A percentile compares a stretch with the other conserved stretches of the same genome.
These are phyloP conservation scores for Rhaphigaster nebulosa DNA, from an alignment of 2,888 invertebrate genomes.

Conservation along the genomic window DNA sequence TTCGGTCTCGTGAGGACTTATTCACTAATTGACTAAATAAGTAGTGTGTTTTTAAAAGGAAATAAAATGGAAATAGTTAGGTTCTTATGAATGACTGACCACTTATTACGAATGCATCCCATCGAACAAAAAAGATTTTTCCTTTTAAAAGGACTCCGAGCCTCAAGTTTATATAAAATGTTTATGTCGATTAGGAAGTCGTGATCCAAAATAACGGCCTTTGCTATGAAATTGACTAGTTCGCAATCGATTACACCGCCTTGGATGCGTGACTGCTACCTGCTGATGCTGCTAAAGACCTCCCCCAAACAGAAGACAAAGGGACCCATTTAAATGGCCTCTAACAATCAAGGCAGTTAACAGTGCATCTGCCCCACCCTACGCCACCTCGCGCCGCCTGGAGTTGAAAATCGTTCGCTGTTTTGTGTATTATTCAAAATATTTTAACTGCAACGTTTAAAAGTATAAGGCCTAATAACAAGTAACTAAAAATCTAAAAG, in stretches of 20 bases:
- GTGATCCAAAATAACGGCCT: no score
- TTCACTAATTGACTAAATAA: no score
- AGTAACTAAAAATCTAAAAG: no score
- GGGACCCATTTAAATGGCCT: not conserved
- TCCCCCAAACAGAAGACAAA: conserved; percentile 1
- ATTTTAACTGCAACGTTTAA: not conserved
- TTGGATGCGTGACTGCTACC: not conserved
- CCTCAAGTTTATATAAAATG: no score
- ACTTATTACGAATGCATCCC: no score
- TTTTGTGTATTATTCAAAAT: not conserved
- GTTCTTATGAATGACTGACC: no score
- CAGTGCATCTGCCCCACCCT: conserved; percentile 33
- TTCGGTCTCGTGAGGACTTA: no score
- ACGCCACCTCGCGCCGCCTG: not conserved
- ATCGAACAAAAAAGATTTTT: no score
- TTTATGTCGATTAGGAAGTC: not conserved
- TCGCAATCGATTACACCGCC: not conserved
- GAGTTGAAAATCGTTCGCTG: not conserved
- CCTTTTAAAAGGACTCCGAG: no score
- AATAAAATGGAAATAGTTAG: no score
- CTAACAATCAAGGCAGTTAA: conserved; percentile 38
- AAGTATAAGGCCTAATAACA: no score
- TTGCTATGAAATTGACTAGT: not conserved
- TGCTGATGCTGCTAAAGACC: conserved; percentile 32
- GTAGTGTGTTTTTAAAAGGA: no score